Evolutionary conservation across 2,113 vertebrate species (phyloP).

Genomic region (Piprites chloris): DNA sequence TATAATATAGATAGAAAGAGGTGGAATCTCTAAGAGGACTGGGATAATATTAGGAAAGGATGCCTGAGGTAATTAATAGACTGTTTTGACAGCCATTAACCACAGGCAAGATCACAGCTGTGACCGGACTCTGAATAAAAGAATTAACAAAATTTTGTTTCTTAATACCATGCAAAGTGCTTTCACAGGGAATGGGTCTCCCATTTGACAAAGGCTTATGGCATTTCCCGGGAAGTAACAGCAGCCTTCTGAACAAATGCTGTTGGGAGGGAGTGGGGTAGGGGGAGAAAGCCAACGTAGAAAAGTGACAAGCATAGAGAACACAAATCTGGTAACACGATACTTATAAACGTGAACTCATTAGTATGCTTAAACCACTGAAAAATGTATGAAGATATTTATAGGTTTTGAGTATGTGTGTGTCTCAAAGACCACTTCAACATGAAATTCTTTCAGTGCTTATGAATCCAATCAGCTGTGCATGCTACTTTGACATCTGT

Average conservation of each 20-base stretch:
- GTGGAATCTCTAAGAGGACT: background rate
- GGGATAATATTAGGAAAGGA: background rate
- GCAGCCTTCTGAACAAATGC: background rate
- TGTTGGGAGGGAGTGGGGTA: background rate
- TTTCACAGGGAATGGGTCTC: background rate
- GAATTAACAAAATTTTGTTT: constrained; percentile 29
- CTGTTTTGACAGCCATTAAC: constrained; percentile 7
- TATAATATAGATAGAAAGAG: background rate
- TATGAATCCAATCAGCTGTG: background rate
- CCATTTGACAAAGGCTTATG: background rate
- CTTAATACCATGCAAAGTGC: background rate
- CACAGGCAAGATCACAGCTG: constrained; percentile 30
- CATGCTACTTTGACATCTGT: background rate
- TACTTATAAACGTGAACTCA: background rate
- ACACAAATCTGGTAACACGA: background rate
- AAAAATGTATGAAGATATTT: constrained; percentile 19
- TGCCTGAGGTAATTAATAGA: constrained; percentile 40
- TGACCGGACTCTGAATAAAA: constrained; percentile 3
- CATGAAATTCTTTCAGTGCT: background rate
- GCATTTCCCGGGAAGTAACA: background rate
- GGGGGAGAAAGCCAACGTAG: background rate
- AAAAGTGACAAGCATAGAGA: background rate
- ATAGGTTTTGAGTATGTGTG: background rate
- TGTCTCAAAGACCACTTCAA: background rate
- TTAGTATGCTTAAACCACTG: constrained; percentile 27